phyloP scores from a whole-genome alignment of 2,797 vertebrate species.

The Tapirus indicus region DNA sequence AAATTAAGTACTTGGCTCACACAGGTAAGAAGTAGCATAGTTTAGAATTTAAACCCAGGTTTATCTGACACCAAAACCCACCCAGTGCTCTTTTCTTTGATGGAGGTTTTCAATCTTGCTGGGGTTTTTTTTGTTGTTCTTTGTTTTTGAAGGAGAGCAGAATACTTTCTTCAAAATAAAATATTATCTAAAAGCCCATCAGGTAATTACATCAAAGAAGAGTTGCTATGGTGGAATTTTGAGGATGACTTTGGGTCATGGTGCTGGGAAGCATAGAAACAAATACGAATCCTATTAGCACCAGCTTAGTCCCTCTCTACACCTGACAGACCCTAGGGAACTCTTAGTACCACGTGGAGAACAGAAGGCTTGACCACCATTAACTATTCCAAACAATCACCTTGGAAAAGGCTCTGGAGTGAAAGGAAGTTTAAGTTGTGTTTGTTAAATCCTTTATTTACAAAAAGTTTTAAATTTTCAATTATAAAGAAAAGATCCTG shows the following conservation, averaged over 20 bases:
- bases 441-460: constrained; percentile 46
- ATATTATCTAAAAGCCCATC: not conserved
- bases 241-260: not conserved
- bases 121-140: not conserved
- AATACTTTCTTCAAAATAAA: constrained; percentile 26
- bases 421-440: not conserved
- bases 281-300: not conserved
- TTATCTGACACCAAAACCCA: not conserved
- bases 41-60: not conserved
- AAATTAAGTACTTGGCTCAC: constrained; percentile 15
- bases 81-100: not conserved
- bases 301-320: not conserved
- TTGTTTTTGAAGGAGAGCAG: not conserved
- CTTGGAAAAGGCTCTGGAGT: not conserved
- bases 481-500: constrained; percentile 27
- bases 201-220: not conserved
- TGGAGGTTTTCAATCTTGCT: not conserved
- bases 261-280: not conserved
- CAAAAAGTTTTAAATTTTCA: constrained; percentile 24
- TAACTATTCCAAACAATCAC: not conserved
- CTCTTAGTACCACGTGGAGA: not conserved
- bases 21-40: not conserved
- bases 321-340: not conserved
- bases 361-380: not conserved
- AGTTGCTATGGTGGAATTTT: not conserved